Evolutionary conservation across 2,113 vertebrate species (phyloP), one percentile per base, ranked within the genome.

Genomic region (Lampris megalopsis): DNA sequence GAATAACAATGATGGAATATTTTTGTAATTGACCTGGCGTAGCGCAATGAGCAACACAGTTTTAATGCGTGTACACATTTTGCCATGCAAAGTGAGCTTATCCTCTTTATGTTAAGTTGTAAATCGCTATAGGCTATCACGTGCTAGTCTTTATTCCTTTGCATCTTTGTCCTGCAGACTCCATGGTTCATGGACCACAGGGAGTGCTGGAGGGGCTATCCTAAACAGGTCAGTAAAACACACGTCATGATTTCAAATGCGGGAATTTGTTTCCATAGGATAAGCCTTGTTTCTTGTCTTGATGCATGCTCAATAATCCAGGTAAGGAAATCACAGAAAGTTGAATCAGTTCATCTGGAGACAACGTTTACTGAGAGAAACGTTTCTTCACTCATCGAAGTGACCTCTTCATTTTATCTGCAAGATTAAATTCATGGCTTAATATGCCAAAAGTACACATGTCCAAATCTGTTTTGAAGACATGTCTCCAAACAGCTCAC

Each of bases 101-200:
- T 35, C 38, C 24, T 47, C 11, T n/a, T n/a, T 38, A 3, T 48
- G 36, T 11, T 24, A 45, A 4, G 7, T 7, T 45, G 7, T 45
- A 24, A 48, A n/a, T 43, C 5, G 7, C 3, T n/a, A 50, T 37
- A 60, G 43, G 24, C 9, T 56, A 38, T 8, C 48, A 13, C 9
- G 48, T 41, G 3, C 36, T 48, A 52, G 10, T 53, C 50, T 53
- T 4, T 11, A 53, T 5, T 10, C 8, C 4, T 53, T 53, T 70
- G 40, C 13, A 10, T 67, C 73, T 60, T n/a, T 1, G 36, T 79
- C 41, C 52, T 91, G 1, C 91, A 99, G 98, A 95, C 95, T 48
- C 89, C 96, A 0, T 99, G 98, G 97, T 85, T 98, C 80, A 98
- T 97, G 98, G 93, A 94, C 59, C 92, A 94, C 0, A 84, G 68